Base-by-base conservation (phyloP, 2,113 vertebrate species). In the Pachycephala philippinensis region DNA sequence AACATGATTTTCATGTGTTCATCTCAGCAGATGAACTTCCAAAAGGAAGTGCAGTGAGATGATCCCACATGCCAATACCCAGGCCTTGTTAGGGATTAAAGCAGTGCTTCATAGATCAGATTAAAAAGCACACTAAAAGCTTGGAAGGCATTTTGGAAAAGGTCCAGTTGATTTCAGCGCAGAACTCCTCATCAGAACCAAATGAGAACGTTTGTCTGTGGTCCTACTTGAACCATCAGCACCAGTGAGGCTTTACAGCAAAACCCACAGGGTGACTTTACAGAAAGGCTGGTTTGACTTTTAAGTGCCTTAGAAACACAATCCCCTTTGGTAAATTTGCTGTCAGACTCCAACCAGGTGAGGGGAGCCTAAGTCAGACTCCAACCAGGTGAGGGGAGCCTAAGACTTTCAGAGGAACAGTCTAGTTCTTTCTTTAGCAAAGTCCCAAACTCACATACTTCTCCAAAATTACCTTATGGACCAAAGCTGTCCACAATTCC, bases 391-490 rank as follows among this genome's bases (percentile, higher is more conserved):
- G 7, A 81, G 31, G 37, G 26, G 15, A 83, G 35, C 54, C 31
- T 24, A 10, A 0, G 10, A 45, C 7, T 47, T 54, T 12, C 52
- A 54, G 15, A 35, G 52, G 26, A 80, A 59, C 0, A 0, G 7
- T 44, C 42, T 72, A 17, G 26, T 66, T 75, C 39, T 23, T 37
- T 14, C 39, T 84, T 66, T 2, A 70, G 31, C 42, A 9, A 61
- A 75, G 56, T 28, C 61, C 64, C 70, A 76, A 84, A 60, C 19
- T 5, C 44, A 60, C 3, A 26, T 0, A 2, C 37, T n/a, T 66
- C 44, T 61, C 66, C 66, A 87, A 47, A 89, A 82, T 45, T 17
- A 65, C 37, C 3, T 2, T 16, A 26, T 40, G 8, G 2, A 77
- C 33, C 70, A 87, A 90, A 90, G 54, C 30, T 65, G 52, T 59